A percentile compares a stretch with the other conserved stretches of the same genome.
phyloP scores from a whole-genome alignment of 2,113 vertebrate genomes.

The Mustela lutreola region DNA sequence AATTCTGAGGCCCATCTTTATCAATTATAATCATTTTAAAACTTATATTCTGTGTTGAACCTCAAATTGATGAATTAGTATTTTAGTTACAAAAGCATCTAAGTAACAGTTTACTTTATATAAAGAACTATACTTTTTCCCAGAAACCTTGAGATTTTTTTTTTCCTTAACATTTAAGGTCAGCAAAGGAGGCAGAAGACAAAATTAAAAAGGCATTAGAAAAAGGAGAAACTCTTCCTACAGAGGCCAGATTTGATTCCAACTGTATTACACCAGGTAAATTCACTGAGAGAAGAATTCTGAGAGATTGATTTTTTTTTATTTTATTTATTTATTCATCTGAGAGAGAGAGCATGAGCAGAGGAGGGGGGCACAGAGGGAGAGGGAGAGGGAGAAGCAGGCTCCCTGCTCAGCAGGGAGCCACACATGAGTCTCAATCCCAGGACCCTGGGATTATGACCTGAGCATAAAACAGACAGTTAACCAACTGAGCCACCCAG shows the following conservation, averaged over 20 bases:
- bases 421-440: not conserved
- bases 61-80: constrained; percentile 4
- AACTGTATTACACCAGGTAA: constrained; percentile 99
- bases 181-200: constrained; percentile 98
- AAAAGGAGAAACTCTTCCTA: constrained; percentile 97
- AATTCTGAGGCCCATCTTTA: not conserved
- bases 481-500: not conserved
- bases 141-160: constrained; percentile 36
- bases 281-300: constrained; percentile 34
- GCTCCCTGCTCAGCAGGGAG: not conserved
- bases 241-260: constrained; percentile 98
- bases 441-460: not conserved
- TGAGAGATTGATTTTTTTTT: not conserved
- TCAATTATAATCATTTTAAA: constrained; percentile 49
- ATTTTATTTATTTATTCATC: not conserved
- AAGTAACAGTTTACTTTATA: constrained; percentile 23
- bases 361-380: not conserved
- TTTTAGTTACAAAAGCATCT: constrained; percentile 62
- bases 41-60: constrained; percentile 33
- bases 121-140: not conserved
- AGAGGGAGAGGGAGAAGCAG: not conserved
- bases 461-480: not conserved
- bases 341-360: not conserved
- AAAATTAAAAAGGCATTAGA: constrained; percentile 99
- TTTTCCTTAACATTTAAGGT: constrained; percentile 87